These are phyloP conservation scores for Noctua pronuba DNA, from an alignment of 2,888 invertebrate genomes.

Conservation along the genomic window DNA sequence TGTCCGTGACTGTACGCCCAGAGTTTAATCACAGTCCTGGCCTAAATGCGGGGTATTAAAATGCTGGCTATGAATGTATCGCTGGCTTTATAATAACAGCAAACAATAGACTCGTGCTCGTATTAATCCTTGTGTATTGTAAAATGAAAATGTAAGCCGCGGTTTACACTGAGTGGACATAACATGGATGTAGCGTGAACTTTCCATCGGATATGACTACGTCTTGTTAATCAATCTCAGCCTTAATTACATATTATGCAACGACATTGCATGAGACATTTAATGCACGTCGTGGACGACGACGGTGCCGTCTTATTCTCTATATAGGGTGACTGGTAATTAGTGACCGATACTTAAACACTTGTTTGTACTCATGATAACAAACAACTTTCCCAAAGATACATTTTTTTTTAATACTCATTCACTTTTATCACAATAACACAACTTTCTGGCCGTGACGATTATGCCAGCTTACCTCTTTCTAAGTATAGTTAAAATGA, in stretches of 20 bases:
- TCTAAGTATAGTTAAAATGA: slow-evolving; percentile 22
- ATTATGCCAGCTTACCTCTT: slow-evolving; percentile 26
- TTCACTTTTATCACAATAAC: too few relatives aligned
- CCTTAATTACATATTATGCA: background rate
- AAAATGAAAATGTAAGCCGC: slow-evolving; percentile 43
- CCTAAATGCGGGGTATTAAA: slow-evolving; percentile 63
- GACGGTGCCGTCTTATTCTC: too few relatives aligned
- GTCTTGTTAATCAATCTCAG: background rate
- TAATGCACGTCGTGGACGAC: background rate
- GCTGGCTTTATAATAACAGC: slow-evolving; percentile 59
- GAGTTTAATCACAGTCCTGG: slow-evolving; percentile 59
- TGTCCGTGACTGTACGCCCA: slow-evolving; percentile 32
- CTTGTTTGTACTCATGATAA: too few relatives aligned
- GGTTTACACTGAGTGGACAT: slow-evolving; percentile 14
- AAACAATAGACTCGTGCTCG: slow-evolving; percentile 56
- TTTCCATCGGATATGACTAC: background rate
- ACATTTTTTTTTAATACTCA: too few relatives aligned
- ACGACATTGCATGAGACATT: background rate
- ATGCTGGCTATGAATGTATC: slow-evolving; percentile 53
- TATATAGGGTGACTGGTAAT: too few relatives aligned
- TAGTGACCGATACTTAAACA: too few relatives aligned
- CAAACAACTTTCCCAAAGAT: too few relatives aligned
- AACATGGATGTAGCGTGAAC: background rate
- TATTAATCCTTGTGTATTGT: slow-evolving; percentile 52
- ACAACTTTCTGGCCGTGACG: background rate